Evolutionary conservation across 2,797 vertebrate species (phyloP), one percentile per base, ranked within the genome.

Genomic region (Poeciliopsis infans): DNA sequence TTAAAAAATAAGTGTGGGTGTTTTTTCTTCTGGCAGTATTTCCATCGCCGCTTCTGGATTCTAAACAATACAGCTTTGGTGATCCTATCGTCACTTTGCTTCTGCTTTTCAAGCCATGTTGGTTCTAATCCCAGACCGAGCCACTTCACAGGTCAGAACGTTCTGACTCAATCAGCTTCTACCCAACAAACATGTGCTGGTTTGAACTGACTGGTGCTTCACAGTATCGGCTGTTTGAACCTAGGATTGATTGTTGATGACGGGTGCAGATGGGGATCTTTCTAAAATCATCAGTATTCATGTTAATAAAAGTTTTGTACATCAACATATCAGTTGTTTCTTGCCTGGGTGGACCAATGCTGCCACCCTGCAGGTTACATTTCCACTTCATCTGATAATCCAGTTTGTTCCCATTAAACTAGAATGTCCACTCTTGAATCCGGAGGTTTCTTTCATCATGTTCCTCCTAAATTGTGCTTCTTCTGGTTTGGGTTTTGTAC

Each of bases 401-500:
- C 20, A 23, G 49, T 51, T 51, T 51, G 49, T 51, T 51, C 23
- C 49, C 49, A 51, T 23, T 51, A 51, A 23, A 51, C 20, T 51
- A 51, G 20, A 51, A 51, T 51, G 2, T 51, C 20, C 49, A 23
- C 55, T 68, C 18, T 46, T 46, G 64, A 39, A 77, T 86, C 47
- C 55, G 68, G 73, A 71, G 51, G 61, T 59, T 64, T 71, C 18
- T 5, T 46, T 72, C 68, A 82, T 66, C 49, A 68, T 11, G 36
- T 39, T 74, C n/a, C 51, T 78, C 55, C 51, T 73, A 85, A 79
- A 23, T 81, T 11, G 51, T 36, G 36, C 36, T 76, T 47, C 28
- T 80, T 87, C 1, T 88, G 73, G 82, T 84, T 33, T 10, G 72
- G 61, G 12, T 47, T 83, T 79, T 82, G 36, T 83, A 59, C 81